Evolutionary conservation across 2,888 invertebrate genomes (phyloP), one percentile per base, ranked within the genome.

Genomic region (Hyposoter didymator): DNA sequence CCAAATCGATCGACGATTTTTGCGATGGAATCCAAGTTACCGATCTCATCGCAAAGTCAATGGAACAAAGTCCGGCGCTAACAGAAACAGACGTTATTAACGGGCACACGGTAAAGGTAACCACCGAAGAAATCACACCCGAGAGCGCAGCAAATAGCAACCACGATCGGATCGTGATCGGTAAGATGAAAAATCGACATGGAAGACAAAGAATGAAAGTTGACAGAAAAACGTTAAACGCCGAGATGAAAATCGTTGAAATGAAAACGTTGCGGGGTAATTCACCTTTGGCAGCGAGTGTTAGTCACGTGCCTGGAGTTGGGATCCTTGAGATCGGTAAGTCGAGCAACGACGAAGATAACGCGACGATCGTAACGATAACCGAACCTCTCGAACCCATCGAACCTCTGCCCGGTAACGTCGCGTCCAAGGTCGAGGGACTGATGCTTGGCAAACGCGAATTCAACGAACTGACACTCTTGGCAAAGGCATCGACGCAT

Each of bases 241-340:
- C 88, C 0, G 86, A 87, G 4, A 84, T 89, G 0, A 90, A 89
- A 70, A 90, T 92, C 12, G 88, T 89, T 62, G 92, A 93, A 85
- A 92, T 94, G 74, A 92, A 87, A 3, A 92, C 89, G 17, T 88
- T 94, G 39, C 88, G 88, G 5, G 90, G 90, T 78, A 80, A 78
- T 55, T 72, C 84, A 14, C 93, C 93, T 0, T 73, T 92, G 59
- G 92, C 90, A 17, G 93, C 93, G 0, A 89, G 84, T 35, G 86
- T 94, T 45, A 91, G 91, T 52, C 91, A 93, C 69, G 91, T 93
- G 5, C 75, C 90, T 2, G 92, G 92, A 0, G 93, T 93, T 3
- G 93, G 93, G 14, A 93, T 93, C 35, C 78, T 93, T 7, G 92
- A 92, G 74, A 88, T 88, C 6, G 87, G 89, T 69, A 76, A 22